Base-by-base conservation (phyloP, 2,113 vertebrate species). In the Protobothrops mucrosquamatus region DNA sequence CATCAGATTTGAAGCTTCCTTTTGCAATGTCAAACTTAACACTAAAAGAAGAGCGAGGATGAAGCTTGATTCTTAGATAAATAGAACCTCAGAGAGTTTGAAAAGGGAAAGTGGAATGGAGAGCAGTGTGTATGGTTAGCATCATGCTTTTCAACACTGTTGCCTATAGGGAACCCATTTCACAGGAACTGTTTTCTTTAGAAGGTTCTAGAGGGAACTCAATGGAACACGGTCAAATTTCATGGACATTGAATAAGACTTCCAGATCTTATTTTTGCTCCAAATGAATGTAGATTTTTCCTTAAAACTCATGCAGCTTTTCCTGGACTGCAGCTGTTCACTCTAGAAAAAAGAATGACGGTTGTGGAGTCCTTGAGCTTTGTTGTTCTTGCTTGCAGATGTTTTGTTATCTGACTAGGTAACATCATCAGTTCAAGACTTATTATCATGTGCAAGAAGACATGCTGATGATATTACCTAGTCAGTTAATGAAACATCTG, bases 1-100 rank as follows among this genome's bases (percentile, higher is more conserved):
- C 20, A 9, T 54, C 48, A 0, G 0, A 26, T 86, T 24, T 39
- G 87, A 5, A 43, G 51, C 14, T 56, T 34, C 0, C 54, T 90
- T n/a, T 29, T 0, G 46, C 5, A 2, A 0, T 69, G 15, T 81
- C 9, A 8, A 55, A 85, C 34, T 86, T 57, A 34, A 64, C 23
- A 34, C 57, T 48, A 24, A 89, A 89, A 93, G 88, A 86, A 87
- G 57, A 54, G 55, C 22, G 24, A 92, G 26, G 81, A 64, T 61
- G 51, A 86, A 55, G 18, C 24, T 34, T 64, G 56, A 48, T 46
- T 86, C 87, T 86, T 85, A 81, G 43, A 59, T 89, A 89, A 89
- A 91, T 56, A 61, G 52, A 55, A 54, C 74, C 74, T 55, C 43
- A n/a, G 55, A 85, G 69, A 48, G 24, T 88, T 55, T 86, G 46